Evolutionary conservation across 2,888 invertebrate genomes (phyloP).

Genomic region (Drosophila quinaria): DNA sequence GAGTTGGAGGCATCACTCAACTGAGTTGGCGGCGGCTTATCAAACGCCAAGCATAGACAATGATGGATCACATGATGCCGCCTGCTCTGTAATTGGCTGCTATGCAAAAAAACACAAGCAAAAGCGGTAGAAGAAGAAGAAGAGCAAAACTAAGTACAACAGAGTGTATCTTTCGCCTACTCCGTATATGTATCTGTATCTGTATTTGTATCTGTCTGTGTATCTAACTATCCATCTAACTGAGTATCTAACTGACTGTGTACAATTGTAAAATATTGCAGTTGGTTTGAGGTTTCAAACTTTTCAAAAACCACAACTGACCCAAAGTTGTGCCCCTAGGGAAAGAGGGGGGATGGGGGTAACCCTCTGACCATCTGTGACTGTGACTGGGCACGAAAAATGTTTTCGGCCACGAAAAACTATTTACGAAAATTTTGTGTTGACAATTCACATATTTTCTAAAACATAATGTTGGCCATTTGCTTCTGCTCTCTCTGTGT

Average conservation of each 20-base stretch:
- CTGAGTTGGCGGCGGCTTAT: constrained; percentile 79
- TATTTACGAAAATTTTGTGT: constrained; percentile 81
- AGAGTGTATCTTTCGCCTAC: constrained; percentile 16
- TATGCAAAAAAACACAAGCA: constrained; percentile 53
- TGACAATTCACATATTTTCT: constrained; percentile 83
- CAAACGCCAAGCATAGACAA: constrained; percentile 82
- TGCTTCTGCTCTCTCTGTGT: constrained; percentile 22
- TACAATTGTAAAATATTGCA: constrained; percentile 80
- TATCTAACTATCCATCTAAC: constrained; percentile 12
- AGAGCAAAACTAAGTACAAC: constrained; percentile 15
- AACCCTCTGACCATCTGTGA: constrained; percentile 52
- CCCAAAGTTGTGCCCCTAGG: constrained; percentile 63
- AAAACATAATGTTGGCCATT: constrained; percentile 82
- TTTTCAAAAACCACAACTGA: constrained; percentile 72
- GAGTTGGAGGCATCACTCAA: constrained; percentile 69
- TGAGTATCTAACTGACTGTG: constrained; percentile 41
- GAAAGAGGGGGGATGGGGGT: neutral
- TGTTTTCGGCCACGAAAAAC: constrained; percentile 70
- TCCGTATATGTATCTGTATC: neutral
- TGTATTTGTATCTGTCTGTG: neutral
- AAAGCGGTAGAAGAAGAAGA: constrained; percentile 4
- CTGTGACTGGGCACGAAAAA: constrained; percentile 61
- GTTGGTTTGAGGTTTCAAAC: constrained; percentile 51
- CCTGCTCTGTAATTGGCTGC: constrained; percentile 64
- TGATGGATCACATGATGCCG: constrained; percentile 78